Evolutionary conservation across 2,888 invertebrate genomes (phyloP).

Genomic region (Stenodema calcarata): DNA sequence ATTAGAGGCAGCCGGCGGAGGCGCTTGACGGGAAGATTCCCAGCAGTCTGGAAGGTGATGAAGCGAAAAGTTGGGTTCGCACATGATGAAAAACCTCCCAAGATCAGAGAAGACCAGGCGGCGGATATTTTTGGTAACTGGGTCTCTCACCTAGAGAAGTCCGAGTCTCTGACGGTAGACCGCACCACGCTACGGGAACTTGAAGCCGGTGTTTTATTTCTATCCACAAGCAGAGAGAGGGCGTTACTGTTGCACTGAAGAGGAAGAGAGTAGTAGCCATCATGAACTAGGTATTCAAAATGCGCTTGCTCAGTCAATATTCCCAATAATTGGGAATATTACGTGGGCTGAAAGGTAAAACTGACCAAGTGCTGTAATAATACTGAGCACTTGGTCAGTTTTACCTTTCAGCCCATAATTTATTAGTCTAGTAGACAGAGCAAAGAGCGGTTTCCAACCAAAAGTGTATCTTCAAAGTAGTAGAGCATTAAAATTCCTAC

Average conservation of each 20-base stretch:
- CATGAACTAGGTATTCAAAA: too few species aligned
- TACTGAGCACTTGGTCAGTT: too few species aligned
- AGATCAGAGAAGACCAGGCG: background rate
- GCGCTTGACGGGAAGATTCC: background rate
- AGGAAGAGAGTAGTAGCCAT: too few species aligned
- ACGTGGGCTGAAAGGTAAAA: too few species aligned
- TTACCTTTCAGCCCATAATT: too few species aligned
- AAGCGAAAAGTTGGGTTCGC: background rate
- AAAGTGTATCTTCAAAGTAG: too few species aligned
- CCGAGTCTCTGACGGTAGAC: background rate
- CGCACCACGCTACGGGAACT: background rate
- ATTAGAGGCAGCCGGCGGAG: background rate
- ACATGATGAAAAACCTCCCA: slow-evolving; percentile 13
- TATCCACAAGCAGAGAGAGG: background rate
- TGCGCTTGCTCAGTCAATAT: too few species aligned
- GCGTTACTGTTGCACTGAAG: background rate
- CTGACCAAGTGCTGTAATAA: too few species aligned
- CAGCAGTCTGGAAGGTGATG: background rate
- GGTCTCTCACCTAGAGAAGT: slow-evolving; percentile 1
- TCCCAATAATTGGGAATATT: too few species aligned
- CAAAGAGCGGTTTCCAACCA: too few species aligned
- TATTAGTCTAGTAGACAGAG: too few species aligned
- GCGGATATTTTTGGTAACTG: slow-evolving; percentile 25
- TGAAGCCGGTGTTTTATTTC: background rate
- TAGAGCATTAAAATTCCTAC: too few species aligned